phyloP scores from a whole-genome alignment of 2,888 invertebrate genomes.

The Gymnocheta viridis region DNA sequence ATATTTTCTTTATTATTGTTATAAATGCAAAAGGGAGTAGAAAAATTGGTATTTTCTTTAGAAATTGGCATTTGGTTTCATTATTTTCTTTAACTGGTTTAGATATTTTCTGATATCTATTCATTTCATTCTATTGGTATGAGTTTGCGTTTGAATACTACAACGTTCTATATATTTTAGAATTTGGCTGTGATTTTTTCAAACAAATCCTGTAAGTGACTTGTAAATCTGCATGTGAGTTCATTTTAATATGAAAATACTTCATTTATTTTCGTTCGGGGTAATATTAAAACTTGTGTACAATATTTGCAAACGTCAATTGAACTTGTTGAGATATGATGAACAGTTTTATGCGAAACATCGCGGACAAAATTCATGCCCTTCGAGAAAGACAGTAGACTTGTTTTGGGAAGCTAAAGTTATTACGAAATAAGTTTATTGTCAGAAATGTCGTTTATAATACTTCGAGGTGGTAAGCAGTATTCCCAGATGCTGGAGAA shows the following conservation, averaged over 20 bases:
- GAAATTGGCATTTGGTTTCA: constrained; percentile 57
- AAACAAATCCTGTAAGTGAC: constrained; percentile 66
- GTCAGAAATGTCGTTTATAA: no score
- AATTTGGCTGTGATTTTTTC: constrained; percentile 64
- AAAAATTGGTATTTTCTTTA: constrained; percentile 46
- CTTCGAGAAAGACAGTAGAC: no score
- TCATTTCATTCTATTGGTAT: not conserved
- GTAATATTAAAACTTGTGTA: not conserved
- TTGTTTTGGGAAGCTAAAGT: no score
- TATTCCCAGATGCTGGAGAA: no score
- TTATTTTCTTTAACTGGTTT: constrained; percentile 58
- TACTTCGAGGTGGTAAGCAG: no score
- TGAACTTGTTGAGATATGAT: no score
- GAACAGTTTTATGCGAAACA: no score
- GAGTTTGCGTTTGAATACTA: not conserved
- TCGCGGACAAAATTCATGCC: no score
- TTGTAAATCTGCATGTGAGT: constrained; percentile 62
- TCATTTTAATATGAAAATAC: constrained; percentile 1
- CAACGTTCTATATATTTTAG: not conserved
- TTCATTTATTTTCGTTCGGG: not conserved
- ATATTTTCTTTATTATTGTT: constrained; percentile 10
- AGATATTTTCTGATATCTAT: not conserved
- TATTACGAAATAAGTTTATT: no score
- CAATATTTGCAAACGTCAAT: not conserved
- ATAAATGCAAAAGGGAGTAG: not conserved